These are phyloP conservation scores for Apodemus sylvaticus DNA, from an alignment of 2,113 vertebrate genomes.

Conservation along the genomic window DNA sequence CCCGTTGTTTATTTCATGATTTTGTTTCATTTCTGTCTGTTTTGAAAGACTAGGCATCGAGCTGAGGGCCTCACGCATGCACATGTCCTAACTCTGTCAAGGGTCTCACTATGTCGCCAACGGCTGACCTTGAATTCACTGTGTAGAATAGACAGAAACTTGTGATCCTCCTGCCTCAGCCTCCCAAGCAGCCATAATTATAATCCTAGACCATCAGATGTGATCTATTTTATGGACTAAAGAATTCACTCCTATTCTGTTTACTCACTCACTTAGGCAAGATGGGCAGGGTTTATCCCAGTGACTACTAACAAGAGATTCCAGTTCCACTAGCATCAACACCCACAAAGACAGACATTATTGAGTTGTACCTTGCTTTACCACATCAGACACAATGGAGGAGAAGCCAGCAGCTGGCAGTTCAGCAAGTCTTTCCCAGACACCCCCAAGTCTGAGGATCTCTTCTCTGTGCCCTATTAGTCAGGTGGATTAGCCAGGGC, in stretches of 20 bases:
- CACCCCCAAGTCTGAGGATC: background rate
- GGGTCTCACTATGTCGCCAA: background rate
- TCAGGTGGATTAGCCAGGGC: background rate
- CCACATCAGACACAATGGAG: background rate
- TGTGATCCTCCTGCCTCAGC: background rate
- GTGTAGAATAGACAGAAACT: background rate
- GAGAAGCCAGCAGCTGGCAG: background rate
- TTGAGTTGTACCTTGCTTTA: background rate
- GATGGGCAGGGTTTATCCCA: background rate
- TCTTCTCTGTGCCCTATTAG: background rate
- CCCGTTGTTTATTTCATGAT: background rate
- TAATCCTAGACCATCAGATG: background rate
- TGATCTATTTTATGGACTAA: background rate
- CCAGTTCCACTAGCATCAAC: background rate
- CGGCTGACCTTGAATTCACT: background rate
- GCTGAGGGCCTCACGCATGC: background rate
- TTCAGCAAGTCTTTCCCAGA: background rate
- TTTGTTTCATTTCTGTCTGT: background rate
- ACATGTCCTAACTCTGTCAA: background rate
- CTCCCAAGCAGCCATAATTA: background rate
- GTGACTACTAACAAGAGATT: background rate
- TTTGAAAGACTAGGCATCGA: background rate
- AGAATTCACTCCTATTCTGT: constrained; percentile 12
- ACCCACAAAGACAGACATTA: background rate
- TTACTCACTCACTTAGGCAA: background rate